Conservation (phyloP, 2,113 vertebrate genomes). For the Bujurquina vittata region DNA sequence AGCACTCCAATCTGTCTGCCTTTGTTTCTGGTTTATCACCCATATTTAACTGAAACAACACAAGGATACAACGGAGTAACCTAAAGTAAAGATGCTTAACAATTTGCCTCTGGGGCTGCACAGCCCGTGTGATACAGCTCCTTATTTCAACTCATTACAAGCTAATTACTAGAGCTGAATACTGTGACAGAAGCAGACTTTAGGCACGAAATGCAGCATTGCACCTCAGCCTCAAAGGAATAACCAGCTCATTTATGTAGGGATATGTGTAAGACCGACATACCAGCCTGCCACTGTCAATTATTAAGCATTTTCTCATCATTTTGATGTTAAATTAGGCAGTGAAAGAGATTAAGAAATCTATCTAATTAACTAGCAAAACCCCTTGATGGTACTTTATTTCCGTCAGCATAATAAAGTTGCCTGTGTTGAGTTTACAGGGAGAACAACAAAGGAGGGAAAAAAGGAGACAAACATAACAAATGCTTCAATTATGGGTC, state of each 20-base stretch:
- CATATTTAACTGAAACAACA: slow-evolving; percentile 31
- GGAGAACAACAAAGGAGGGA: background rate
- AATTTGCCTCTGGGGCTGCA: slow-evolving; percentile 24
- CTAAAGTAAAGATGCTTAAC: slow-evolving; percentile 23
- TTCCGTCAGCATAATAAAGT: slow-evolving; percentile 25
- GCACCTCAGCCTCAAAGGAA: slow-evolving; percentile 46
- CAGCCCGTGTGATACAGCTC: slow-evolving; percentile 38
- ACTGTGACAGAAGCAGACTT: slow-evolving; percentile 48
- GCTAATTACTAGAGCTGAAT: slow-evolving; percentile 59
- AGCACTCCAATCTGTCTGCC: slow-evolving; percentile 1
- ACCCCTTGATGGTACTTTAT: slow-evolving; percentile 47
- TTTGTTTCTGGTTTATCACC: slow-evolving; percentile 6
- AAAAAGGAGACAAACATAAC: background rate
- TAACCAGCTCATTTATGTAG: slow-evolving; percentile 29
- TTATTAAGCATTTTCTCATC: slow-evolving; percentile 39
- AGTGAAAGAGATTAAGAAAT: slow-evolving; percentile 48
- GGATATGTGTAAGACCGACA: slow-evolving; percentile 35
- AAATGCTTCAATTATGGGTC: background rate
- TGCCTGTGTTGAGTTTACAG: slow-evolving; percentile 17
- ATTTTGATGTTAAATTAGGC: slow-evolving; percentile 63
- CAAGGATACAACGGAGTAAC: slow-evolving; percentile 20
- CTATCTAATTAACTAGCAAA: slow-evolving; percentile 47
- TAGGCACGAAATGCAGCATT: slow-evolving; percentile 57
- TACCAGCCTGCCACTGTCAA: slow-evolving; percentile 32
- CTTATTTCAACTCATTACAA: slow-evolving; percentile 51